phyloP scores from a whole-genome alignment of 2,113 vertebrate species.

The Cololabis saira region DNA sequence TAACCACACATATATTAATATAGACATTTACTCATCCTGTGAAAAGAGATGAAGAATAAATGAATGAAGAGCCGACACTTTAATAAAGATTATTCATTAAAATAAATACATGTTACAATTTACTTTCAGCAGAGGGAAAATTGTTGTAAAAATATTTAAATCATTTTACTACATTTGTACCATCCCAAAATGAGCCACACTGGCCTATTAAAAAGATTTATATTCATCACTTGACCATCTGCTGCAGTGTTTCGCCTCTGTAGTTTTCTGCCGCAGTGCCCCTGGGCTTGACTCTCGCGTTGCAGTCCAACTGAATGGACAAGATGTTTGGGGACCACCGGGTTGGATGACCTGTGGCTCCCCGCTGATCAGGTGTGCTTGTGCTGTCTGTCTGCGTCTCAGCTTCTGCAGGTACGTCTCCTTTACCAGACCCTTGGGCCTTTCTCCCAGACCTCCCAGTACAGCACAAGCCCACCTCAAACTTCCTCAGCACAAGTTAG shows the following conservation, averaged over 20 bases:
- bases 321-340: conserved; percentile 69
- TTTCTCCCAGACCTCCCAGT: conserved; percentile 65
- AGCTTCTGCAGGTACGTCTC: conserved; percentile 56
- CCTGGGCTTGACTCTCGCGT: conserved; percentile 7
- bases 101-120: conserved; percentile 9
- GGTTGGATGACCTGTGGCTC: conserved; percentile 62
- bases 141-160: conserved; percentile 22
- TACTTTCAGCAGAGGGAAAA: conserved; percentile 26
- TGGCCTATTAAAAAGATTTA: conserved; percentile 42
- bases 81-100: not conserved
- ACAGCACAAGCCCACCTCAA: conserved; percentile 20
- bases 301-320: conserved; percentile 32
- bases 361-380: conserved; percentile 50
- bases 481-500: conserved; percentile 50
- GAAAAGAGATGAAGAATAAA: conserved; percentile 4
- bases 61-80: not conserved
- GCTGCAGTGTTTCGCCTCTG: conserved; percentile 18
- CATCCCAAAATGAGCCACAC: conserved; percentile 39
- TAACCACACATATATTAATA: conserved; percentile 10
- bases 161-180: conserved; percentile 25
- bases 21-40: not conserved
- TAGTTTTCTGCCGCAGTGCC: conserved; percentile 37
- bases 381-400: conserved; percentile 21
- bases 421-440: conserved; percentile 56
- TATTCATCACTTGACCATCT: conserved; percentile 52